A percentile compares a stretch with the other conserved stretches of the same genome.
Conservation (phyloP, 2,797 vertebrate genomes). For the Mus spretus region DNA sequence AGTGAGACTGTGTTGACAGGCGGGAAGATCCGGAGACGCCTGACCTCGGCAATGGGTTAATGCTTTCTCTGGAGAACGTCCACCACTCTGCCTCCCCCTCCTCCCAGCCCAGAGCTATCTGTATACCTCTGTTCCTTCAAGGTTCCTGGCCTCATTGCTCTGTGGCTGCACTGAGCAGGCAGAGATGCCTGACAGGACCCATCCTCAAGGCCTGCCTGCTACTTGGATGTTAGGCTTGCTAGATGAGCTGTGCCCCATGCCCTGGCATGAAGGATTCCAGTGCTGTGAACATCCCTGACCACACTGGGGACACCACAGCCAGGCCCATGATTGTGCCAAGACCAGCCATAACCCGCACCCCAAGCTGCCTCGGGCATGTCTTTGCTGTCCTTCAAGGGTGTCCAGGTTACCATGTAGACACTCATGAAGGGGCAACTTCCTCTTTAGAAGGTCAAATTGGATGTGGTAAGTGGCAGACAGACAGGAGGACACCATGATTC, state of each 20-base stretch:
- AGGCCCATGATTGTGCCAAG: no score
- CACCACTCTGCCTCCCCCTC: neutral
- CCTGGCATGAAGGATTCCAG: neutral
- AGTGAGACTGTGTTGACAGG: neutral
- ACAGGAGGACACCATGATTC: no score
- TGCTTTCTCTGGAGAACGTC: neutral
- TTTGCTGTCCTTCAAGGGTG: neutral
- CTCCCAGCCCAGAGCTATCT: neutral
- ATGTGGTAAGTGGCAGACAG: no score
- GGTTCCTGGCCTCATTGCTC: no score
- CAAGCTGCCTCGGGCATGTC: neutral
- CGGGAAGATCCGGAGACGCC: neutral
- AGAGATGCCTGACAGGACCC: no score
- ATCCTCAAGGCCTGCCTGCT: neutral
- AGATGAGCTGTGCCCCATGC: neutral
- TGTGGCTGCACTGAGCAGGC: neutral
- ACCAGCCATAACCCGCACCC: no score
- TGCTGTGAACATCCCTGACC: neutral
- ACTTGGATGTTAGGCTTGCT: no score
- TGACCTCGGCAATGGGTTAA: neutral
- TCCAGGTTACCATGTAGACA: neutral
- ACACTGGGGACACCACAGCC: fast-evolving
- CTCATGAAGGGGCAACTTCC: neutral
- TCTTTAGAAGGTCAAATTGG: neutral
- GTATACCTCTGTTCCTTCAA: fast-evolving